Percentiles rank a stretch among this genome's conserved stretches.
Evolutionary conservation across 2,888 invertebrate genomes (phyloP).

Genomic region (Leuctra nigra): DNA sequence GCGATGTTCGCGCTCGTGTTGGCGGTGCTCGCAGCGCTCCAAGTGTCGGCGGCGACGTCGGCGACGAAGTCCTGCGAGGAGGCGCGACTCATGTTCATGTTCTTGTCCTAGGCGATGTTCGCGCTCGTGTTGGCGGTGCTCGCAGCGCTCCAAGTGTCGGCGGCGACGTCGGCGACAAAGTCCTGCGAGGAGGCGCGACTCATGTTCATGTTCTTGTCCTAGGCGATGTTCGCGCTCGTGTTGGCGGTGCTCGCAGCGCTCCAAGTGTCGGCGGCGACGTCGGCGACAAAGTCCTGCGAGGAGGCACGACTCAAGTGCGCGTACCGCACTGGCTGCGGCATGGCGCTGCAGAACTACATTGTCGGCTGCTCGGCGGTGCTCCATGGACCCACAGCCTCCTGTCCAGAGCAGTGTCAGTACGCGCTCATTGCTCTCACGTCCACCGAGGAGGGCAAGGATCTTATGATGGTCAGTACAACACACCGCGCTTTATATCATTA

Average conservation of each 20-base stretch:
- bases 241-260: slow-evolving; percentile 9
- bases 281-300: slow-evolving; percentile 46
- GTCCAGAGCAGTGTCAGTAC: slow-evolving; percentile 67
- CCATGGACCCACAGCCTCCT: slow-evolving; percentile 45
- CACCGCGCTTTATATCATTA: too few relatives aligned
- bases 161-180: slow-evolving; percentile 31
- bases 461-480: slow-evolving; percentile 68
- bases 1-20: slow-evolving; percentile 25
- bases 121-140: slow-evolving; percentile 18
- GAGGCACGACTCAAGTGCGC: slow-evolving; percentile 67
- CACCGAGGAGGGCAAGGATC: slow-evolving; percentile 68
- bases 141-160: slow-evolving; percentile 16
- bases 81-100: slow-evolving; percentile 66
- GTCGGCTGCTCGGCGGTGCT: slow-evolving; percentile 63
- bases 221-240: slow-evolving; percentile 26
- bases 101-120: slow-evolving; percentile 34
- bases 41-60: slow-evolving; percentile 26
- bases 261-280: slow-evolving; percentile 25
- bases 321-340: slow-evolving; percentile 67
- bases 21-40: slow-evolving; percentile 7
- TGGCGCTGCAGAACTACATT: slow-evolving; percentile 69
- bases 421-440: slow-evolving; percentile 73
- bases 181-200: slow-evolving; percentile 61
- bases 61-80: slow-evolving; percentile 49
- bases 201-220: slow-evolving; percentile 45